Evolutionary conservation across 2,888 invertebrate species (phyloP), one percentile per base, ranked within the genome.

Genomic region (Spodoptera picta): DNA sequence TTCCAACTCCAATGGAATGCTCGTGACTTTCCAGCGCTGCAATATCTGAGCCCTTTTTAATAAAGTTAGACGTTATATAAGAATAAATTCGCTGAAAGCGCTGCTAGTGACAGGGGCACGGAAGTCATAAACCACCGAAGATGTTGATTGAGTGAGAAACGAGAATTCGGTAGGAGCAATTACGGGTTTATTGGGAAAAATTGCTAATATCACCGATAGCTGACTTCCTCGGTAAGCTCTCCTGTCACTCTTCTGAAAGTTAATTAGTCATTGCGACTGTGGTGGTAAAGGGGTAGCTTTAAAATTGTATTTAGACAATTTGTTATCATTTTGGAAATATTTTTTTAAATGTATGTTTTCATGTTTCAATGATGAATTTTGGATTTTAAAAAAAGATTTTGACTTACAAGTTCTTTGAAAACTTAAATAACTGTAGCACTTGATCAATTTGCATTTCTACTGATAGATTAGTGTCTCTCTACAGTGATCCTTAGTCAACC

Each of bases 111-210:
- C 73, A 69, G 65, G 63, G 66, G 73, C 66, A 76, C 79, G 87
- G 84, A 87, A 88, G 85, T 86, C 86, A 84, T 89, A 87, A 87
- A 87, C 66, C 84, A 79, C 79, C 66, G 80, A 81, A 86, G 86
- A 84, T 85, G 84, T 85, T 89, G 87, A 90, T 90, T 88, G 86
- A 88, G 86, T 87, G 87, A 85, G 85, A 80, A 87, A 87, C 85
- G 87, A 81, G 82, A 74, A 81, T 83, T 85, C 76, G 80, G 81
- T 83, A 75, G 68, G 77, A 87, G 86, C 80, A 88, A 88, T 88
- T 86, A 68, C 61, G 50, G 73, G 81, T 73, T 84, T 90, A 91
- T 90, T 87, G 90, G 88, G 86, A 90, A 90, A 90, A 90, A 90
- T 88, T 86, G 88, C 86, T 85, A 87, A 89, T 89, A 85, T 82